phyloP scores from a whole-genome alignment of 2,113 vertebrate genomes.

The Morphnarchus princeps region DNA sequence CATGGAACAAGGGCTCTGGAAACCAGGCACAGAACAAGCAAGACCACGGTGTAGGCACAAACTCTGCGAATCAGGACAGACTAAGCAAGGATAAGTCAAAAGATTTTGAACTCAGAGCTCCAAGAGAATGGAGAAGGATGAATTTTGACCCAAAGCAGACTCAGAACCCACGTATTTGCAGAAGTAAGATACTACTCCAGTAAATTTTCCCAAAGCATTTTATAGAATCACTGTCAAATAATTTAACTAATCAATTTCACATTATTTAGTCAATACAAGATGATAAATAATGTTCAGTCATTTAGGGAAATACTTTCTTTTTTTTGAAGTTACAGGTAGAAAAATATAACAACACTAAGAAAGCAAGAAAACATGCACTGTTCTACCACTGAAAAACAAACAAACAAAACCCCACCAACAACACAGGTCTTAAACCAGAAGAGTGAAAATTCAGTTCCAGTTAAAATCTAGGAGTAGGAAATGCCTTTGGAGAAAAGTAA shows the following conservation, averaged over 20 bases:
- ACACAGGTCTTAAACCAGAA: neutral
- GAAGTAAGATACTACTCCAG: neutral
- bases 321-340: neutral
- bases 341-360: neutral
- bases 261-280: neutral
- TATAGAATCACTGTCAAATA: neutral
- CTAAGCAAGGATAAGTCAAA: neutral
- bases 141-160: neutral
- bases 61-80: neutral
- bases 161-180: neutral
- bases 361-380: neutral
- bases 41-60: neutral
- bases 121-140: neutral
- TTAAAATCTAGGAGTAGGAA: neutral
- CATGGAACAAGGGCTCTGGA: neutral
- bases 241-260: neutral
- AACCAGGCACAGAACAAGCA: neutral
- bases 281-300: neutral
- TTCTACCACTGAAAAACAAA: neutral
- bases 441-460: neutral
- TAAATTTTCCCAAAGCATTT: neutral
- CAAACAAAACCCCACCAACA: neutral
- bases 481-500: neutral
- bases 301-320: neutral
- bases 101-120: neutral